Percentiles rank a stretch among this genome's conserved stretches.
Conservation (phyloP, 1,140 invertebrate genomes). For the Neuroterus valhalla region DNA sequence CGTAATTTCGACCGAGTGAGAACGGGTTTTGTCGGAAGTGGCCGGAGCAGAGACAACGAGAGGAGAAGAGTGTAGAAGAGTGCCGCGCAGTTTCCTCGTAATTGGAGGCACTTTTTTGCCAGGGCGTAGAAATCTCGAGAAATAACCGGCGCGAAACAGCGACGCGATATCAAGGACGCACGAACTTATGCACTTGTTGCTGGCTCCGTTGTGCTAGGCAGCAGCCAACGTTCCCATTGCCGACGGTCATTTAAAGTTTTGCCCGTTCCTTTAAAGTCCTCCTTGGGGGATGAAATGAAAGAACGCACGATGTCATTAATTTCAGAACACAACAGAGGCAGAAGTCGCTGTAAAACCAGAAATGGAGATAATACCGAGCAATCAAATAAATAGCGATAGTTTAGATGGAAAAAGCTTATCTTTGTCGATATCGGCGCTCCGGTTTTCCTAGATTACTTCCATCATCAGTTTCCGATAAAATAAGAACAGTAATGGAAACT, state of each 20-base stretch:
- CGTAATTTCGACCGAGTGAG: conserved; percentile 9
- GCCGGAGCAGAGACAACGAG: conserved; percentile 27
- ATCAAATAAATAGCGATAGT: neutral
- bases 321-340: conserved; percentile 9
- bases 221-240: neutral
- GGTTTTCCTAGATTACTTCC: neutral
- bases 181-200: conserved; percentile 50
- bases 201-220: conserved; percentile 1
- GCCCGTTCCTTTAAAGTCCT: neutral
- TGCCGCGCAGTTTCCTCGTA: conserved; percentile 34
- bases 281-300: conserved; percentile 21
- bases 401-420: conserved; percentile 4
- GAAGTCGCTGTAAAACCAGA: conserved; percentile 18
- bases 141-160: conserved; percentile 22
- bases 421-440: neutral
- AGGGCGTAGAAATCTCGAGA: neutral
- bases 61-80: conserved; percentile 31
- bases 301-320: conserved; percentile 19
- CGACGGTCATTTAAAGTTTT: conserved; percentile 17
- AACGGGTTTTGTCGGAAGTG: conserved; percentile 24
- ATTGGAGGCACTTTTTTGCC: conserved; percentile 32
- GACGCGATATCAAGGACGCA: conserved; percentile 20
- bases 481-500: no score
- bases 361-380: neutral
- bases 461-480: no score